Conservation (phyloP, 2,888 invertebrate species). For the Nezara viridula region DNA sequence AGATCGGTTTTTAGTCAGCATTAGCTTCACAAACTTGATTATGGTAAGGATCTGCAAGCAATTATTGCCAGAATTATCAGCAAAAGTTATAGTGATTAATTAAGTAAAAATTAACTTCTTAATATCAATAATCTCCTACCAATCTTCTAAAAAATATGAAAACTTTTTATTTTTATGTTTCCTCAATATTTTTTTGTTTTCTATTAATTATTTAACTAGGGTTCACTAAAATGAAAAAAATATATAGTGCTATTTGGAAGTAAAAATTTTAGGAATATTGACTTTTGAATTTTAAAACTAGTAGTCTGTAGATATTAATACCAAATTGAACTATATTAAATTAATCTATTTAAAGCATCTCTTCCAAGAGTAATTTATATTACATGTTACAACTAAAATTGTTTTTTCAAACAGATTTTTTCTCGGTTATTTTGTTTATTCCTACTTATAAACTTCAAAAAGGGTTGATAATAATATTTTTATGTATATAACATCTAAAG, state of each 20-base stretch:
- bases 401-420: neutral
- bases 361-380: too few relatives aligned
- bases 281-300: neutral
- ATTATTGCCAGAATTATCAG: neutral
- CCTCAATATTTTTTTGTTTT: neutral
- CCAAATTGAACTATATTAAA: neutral
- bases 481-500: neutral
- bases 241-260: neutral
- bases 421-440: neutral
- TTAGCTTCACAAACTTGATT: neutral
- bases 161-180: neutral
- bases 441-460: neutral
- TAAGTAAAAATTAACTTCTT: neutral
- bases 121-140: neutral
- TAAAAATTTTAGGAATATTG: neutral
- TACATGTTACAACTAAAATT: neutral
- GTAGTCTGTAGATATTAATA: neutral
- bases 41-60: neutral
- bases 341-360: neutral
- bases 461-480: neutral
- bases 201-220: neutral
- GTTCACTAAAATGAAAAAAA: neutral
- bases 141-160: too few relatives aligned
- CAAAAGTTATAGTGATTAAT: neutral
- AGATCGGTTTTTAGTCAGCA: neutral